A percentile compares a stretch with the other conserved stretches of the same genome.
phyloP scores from a whole-genome alignment of 2,113 vertebrate genomes.

The Oxyruncus cristatus region DNA sequence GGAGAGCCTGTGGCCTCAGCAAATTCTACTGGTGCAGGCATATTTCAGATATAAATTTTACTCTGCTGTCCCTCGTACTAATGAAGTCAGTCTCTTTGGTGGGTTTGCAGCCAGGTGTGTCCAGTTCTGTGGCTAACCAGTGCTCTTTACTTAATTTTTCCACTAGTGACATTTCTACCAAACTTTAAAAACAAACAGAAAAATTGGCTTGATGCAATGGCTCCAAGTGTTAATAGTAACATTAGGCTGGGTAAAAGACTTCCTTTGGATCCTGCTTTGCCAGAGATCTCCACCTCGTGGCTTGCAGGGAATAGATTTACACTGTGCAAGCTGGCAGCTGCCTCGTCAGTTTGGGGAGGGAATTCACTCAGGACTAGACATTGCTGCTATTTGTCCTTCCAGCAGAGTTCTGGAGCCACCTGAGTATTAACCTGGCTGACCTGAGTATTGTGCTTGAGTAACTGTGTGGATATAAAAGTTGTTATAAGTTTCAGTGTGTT shows the following conservation, averaged over 20 bases:
- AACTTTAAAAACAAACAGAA: conserved; percentile 80
- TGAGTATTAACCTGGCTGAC: not conserved
- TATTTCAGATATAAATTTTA: conserved; percentile 82
- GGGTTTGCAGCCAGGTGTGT: conserved; percentile 79
- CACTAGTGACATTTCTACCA: conserved; percentile 82
- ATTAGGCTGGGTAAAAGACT: conserved; percentile 63
- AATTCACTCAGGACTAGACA: not conserved
- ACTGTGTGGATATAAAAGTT: not conserved
- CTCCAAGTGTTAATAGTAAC: conserved; percentile 77
- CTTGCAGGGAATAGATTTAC: conserved; percentile 42
- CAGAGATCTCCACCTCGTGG: conserved; percentile 71
- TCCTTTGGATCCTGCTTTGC: conserved; percentile 64
- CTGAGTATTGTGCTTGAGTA: not conserved
- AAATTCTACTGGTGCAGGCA: conserved; percentile 76
- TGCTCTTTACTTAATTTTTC: conserved; percentile 80
- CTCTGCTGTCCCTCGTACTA: conserved; percentile 75
- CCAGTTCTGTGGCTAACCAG: conserved; percentile 76
- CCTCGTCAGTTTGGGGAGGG: not conserved
- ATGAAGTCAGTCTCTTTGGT: conserved; percentile 81
- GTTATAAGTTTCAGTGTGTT: not conserved
- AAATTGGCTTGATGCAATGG: conserved; percentile 78
- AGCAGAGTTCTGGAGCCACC: not conserved
- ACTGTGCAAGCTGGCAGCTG: not conserved
- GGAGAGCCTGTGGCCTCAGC: conserved; percentile 76
- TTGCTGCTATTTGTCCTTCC: not conserved